These are phyloP conservation scores for Marmota monax DNA, from an alignment of 2,113 vertebrate species.

Conservation along the genomic window DNA sequence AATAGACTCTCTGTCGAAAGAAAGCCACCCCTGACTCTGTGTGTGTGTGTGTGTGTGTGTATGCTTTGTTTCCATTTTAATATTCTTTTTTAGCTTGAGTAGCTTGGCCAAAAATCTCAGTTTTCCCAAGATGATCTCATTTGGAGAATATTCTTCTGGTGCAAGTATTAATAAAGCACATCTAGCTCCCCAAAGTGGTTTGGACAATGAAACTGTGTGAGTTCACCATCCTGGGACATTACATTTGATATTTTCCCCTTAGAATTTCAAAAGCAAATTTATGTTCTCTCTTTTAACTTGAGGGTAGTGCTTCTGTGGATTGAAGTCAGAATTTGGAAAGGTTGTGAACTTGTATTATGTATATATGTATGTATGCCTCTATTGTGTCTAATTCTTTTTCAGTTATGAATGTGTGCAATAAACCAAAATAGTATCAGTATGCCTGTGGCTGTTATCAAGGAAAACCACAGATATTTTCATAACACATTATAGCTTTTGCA, in stretches of 20 bases:
- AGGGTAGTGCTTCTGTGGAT: not conserved
- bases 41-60: too few relatives aligned
- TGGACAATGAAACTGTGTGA: not conserved
- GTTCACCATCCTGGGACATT: not conserved
- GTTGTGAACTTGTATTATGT: not conserved
- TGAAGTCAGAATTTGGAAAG: constrained; percentile 12
- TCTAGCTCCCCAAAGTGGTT: not conserved
- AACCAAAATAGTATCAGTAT: not conserved
- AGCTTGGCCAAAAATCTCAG: not conserved
- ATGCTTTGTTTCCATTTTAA: not conserved
- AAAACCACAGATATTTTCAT: not conserved
- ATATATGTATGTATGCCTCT: not conserved
- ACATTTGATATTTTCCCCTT: constrained; percentile 26
- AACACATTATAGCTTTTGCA: not conserved
- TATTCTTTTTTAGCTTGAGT: not conserved
- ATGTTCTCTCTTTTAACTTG: not conserved
- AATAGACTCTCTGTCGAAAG: constrained; percentile 24
- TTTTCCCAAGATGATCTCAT: not conserved
- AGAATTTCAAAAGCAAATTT: constrained; percentile 47
- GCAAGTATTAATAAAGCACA: not conserved
- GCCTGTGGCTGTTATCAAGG: not conserved
- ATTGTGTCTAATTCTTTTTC: not conserved
- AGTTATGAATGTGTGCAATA: not conserved
- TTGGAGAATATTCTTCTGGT: not conserved
- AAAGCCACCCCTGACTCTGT: not conserved